These are phyloP conservation scores for Tokudaia muenninki DNA, from an alignment of 2,797 vertebrate genomes.

Conservation along the genomic window DNA sequence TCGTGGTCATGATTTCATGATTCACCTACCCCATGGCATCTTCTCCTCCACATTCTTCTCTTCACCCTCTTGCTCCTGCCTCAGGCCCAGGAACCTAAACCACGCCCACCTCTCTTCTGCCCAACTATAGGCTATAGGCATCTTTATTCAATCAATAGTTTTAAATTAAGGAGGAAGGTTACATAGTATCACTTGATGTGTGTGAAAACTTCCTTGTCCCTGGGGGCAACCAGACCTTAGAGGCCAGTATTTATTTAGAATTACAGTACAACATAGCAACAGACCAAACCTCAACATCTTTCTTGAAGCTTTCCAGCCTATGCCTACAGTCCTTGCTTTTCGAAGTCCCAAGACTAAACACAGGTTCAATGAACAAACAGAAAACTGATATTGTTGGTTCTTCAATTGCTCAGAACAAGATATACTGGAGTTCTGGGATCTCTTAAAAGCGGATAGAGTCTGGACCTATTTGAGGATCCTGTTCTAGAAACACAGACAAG, in stretches of 20 bases:
- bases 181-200: background rate
- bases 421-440: background rate
- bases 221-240: background rate
- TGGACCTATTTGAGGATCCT: background rate
- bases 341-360: background rate
- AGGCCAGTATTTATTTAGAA: background rate
- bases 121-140: background rate
- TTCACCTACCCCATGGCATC: background rate
- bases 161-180: background rate
- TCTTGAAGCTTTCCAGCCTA: conserved; percentile 1
- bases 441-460: background rate
- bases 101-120: background rate
- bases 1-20: background rate
- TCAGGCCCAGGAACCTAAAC: background rate
- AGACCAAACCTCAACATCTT: background rate
- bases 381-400: background rate
- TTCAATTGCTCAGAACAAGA: background rate
- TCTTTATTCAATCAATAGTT: background rate
- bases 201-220: background rate
- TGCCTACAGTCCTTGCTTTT: background rate
- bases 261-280: background rate
- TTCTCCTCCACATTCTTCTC: background rate
- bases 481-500: conserved; percentile 10
- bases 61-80: background rate
- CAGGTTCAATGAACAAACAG: background rate